Conservation (phyloP, 2,888 invertebrate species). For the Alviniconcha strummeri region DNA sequence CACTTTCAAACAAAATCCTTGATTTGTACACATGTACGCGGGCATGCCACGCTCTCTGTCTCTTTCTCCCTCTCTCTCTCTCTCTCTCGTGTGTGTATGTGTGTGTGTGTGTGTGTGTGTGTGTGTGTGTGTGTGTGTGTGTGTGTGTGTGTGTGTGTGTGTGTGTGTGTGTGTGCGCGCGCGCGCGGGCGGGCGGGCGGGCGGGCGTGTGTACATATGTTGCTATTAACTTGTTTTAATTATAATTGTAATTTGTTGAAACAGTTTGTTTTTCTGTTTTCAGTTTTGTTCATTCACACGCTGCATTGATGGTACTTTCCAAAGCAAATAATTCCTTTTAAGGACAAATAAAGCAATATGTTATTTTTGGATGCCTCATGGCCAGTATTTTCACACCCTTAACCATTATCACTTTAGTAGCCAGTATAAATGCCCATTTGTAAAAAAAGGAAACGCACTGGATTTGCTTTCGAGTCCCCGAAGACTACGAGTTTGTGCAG, state of each 20-base stretch:
- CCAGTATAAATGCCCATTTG: no score
- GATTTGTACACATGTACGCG: no score
- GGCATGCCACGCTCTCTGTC: no score
- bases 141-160: conserved; percentile 13
- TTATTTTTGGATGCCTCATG: background rate
- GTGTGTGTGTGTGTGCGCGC: conserved; percentile 11
- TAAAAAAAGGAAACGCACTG: no score
- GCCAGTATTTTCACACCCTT: background rate
- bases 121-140: conserved; percentile 13
- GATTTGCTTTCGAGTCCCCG: no score
- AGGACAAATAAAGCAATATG: background rate
- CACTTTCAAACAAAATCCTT: no score
- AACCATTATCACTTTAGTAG: no score
- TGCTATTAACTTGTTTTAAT: background rate
- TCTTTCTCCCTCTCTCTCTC: background rate
- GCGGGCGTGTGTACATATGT: background rate
- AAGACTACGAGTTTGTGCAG: no score
- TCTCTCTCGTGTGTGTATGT: background rate
- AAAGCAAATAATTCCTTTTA: background rate
- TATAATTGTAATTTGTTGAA: background rate
- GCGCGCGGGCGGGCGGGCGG: background rate
- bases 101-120: conserved; percentile 8
- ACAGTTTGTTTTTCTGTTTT: background rate
- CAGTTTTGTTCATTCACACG: background rate
- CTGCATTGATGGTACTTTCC: background rate